Base-by-base conservation (phyloP, 2,888 invertebrate genomes). In the Eristalis pertinax region DNA sequence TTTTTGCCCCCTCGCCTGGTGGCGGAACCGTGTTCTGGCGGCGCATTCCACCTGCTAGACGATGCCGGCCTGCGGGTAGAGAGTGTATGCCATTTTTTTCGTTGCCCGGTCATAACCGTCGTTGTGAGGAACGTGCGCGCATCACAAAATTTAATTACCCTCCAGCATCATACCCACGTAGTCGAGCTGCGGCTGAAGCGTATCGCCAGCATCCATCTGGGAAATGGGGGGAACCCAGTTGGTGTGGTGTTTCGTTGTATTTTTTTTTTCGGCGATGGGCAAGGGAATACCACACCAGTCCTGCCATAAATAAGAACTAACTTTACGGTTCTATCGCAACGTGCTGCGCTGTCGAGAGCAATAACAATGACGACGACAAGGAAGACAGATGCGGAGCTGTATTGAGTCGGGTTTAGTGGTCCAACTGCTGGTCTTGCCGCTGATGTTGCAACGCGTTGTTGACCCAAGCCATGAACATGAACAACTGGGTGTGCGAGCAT, bases 71-170 rank as follows among this genome's bases (percentile, higher is more conserved):
- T 73, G n/a, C 26, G 29, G 87, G 79, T 76, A 68, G 50, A 73
- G 50, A 58, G 38, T 50, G 62, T 82, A 72, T 73, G 79, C 76
- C 72, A 79, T 83, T 69, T 81, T 72, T 58, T 76, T 64, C 43
- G 60, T 22, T 7, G n/a, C 22, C 68, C 41, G 64, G 76, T 75
- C 70, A 84, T 83, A 87, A 84, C 75, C 79, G 76, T 83, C 75
- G 62, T 41, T 67, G 76, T 69, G 80, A 72, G 64, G 76, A 76
- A 87, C 87, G 87, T 87, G 87, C 38, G 38, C 84, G 64, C 79
- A 87, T 87, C 79, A 84, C 84, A 76, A 84, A 87, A 87, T 87
- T 84, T 87, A 87, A 87, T 87, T 80, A 87, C 84, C 87, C 65
- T 60, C 79, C 38, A 63, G 68, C 69, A 78, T 75, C 76, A 26